Base-by-base conservation (phyloP, 2,113 vertebrate genomes). In the Thalassoma bifasciatum region DNA sequence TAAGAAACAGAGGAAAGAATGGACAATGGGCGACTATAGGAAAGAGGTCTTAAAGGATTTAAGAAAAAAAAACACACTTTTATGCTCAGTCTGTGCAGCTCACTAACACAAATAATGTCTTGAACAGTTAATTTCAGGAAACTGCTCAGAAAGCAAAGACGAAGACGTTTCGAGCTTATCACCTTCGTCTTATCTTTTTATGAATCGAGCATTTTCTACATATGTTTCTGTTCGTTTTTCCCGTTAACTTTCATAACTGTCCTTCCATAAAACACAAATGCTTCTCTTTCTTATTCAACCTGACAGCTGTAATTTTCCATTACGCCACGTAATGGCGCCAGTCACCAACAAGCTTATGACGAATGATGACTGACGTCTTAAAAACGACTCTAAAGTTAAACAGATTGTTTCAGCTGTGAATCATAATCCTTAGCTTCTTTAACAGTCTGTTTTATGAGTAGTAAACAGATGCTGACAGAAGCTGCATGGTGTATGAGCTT, bases 271-370 rank as follows among this genome's bases (percentile, higher is more conserved):
- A n/a, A n/a, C 36, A 10, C 5, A 10, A 10, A 6, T 37, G 5
- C 10, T 37, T 37, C 10, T 30, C 30, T 30, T 30, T 30, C 30
- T 30, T 30, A n/a, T n/a, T 21, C 14, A 49, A n/a, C 17, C 11
- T 66, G 22, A 4, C 58, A 30, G 9, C 0, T 91, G 91, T 81
- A 82, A 65, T 87, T 84, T 76, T 23, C 47, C n/a, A 38, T 78
- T 19, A 17, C 8, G 42, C 91, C 91, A 86, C 87, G 24, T 24
- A 62, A 65, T n/a, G 92, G 90, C 91, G 86, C 86, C 82, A 87
- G 17, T 67, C 64, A 42, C 77, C 50, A 62, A 9, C 16, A 65
- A 62, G 21, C 34, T 1, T 40, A 4, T 10, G 38, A 68, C 10
- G 24, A 16, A 14, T 10, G 56, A 38, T 61, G 30, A 58, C 13